Conservation (phyloP, 2,113 vertebrate species). For the Phrynosoma blainvillii region DNA sequence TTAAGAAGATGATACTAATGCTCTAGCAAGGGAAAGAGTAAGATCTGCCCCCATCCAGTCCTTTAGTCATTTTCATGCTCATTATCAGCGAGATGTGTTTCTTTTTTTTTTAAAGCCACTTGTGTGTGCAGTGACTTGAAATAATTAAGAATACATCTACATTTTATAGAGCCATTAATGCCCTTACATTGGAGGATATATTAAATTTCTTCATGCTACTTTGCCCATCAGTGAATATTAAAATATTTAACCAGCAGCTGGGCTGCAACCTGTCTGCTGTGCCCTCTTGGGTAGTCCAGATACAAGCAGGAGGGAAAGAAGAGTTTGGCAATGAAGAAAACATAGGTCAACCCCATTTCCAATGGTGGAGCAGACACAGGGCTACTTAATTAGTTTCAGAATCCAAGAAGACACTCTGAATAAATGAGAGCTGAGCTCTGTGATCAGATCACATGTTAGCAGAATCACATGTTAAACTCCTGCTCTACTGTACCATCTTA, state of each 20-base stretch:
- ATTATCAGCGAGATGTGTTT: conserved; percentile 71
- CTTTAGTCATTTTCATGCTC: conserved; percentile 73
- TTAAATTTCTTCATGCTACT: conserved; percentile 61
- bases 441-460: background rate
- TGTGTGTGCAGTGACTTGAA: conserved; percentile 75
- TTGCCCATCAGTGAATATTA: conserved; percentile 73
- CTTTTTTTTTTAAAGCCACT: conserved; percentile 69
- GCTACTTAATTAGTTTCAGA: background rate
- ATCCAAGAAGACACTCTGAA: background rate
- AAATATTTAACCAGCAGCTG: conserved; percentile 72
- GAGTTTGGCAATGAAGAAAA: conserved; percentile 49
- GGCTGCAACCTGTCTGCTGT: conserved; percentile 50
- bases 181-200: conserved; percentile 60
- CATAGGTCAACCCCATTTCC: background rate
- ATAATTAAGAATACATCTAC: conserved; percentile 80
- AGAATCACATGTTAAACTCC: background rate
- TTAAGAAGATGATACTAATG: background rate
- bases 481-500: background rate
- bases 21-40: conserved; percentile 21
- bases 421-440: background rate
- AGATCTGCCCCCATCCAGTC: conserved; percentile 57
- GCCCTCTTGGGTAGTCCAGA: conserved; percentile 43
- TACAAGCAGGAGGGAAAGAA: conserved; percentile 49
- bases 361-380: background rate
- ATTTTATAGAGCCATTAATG: conserved; percentile 71